phyloP scores from a whole-genome alignment of 2,888 invertebrate genomes.

The Geophilus truncorum region DNA sequence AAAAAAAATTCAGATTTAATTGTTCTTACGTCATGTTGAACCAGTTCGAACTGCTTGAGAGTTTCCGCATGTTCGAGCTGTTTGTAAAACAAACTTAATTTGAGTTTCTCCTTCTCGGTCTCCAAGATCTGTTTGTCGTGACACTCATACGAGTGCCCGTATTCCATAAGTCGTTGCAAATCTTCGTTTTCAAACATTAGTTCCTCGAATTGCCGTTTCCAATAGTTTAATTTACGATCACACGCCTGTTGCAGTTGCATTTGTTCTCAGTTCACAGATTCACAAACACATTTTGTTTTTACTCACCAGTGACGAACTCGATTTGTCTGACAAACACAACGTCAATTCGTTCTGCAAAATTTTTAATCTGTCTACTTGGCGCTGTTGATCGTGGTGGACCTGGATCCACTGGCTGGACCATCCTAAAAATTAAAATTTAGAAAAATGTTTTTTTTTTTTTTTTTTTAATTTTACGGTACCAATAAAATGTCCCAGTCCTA shows the following conservation, averaged over 20 bases:
- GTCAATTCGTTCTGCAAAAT: slow-evolving; percentile 39
- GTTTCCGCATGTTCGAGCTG: slow-evolving; percentile 39
- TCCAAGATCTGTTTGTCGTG: slow-evolving; percentile 32
- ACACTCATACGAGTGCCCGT: slow-evolving; percentile 30
- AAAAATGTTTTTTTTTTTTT: not conserved
- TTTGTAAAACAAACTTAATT: slow-evolving; percentile 37
- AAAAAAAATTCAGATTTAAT: not conserved
- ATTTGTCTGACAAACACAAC: slow-evolving; percentile 35
- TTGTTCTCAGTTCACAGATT: not conserved
- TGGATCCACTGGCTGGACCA: slow-evolving; percentile 38
- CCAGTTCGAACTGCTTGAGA: slow-evolving; percentile 32
- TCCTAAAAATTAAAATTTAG: slow-evolving; percentile 32
- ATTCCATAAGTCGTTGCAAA: slow-evolving; percentile 35
- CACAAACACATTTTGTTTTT: not conserved
- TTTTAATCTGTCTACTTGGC: slow-evolving; percentile 38
- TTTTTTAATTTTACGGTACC: slow-evolving; percentile 27
- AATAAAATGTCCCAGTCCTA: slow-evolving; percentile 40
- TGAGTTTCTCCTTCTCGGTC: slow-evolving; percentile 37
- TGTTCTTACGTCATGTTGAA: slow-evolving; percentile 34
- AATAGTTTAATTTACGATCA: slow-evolving; percentile 38
- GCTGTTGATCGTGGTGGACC: slow-evolving; percentile 34
- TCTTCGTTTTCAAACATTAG: slow-evolving; percentile 38
- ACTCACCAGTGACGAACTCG: not conserved
- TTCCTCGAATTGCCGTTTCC: slow-evolving; percentile 37
- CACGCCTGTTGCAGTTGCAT: slow-evolving; percentile 35